Base-by-base conservation (phyloP, 2,888 invertebrate species). In the Erebia palarica region DNA sequence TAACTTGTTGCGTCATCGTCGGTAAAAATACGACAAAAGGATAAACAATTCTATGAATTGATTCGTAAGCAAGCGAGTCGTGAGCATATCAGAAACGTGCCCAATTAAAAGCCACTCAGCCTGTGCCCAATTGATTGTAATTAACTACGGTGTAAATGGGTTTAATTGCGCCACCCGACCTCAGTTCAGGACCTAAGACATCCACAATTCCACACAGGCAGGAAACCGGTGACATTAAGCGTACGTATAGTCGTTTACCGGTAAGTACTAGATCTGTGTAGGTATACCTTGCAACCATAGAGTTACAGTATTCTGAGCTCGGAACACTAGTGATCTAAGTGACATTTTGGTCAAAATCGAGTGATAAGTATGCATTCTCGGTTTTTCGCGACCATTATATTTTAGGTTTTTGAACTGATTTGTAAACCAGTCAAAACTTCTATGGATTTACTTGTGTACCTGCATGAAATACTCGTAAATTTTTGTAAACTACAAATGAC, bases 51-150 rank as follows among this genome's bases (percentile, higher is more conserved):
- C 13, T 8, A 7, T 55, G 55, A 8, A 55, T 18, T 55, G 18
- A 18, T 18, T 16, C 55, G 55, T 55, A 55, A 55, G 18, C 18
- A 55, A 55, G 18, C n/a, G 36, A 36, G n/a, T 36, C 42, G 59
- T n/a, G 59, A 36, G 36, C 59, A 10, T 59, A 59, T 59, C 42
- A 59, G 14, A 14, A 59, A 59, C 59, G 59, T 59, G 59, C 9
- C n/a, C 59, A 59, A 59, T 59, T 59, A 59, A 59, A 18, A 55
- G 59, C 42, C 27, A 27, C 59, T 59, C 42, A 42, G 59, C n/a
- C 36, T 13, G 59, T 2, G 14, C 42, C 59, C 59, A 59, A 59
- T 59, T 59, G 36, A 59, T 42, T 36, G 59, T 16, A 59, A 59
- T 59, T 59, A 36, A 59, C 36, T n/a, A n/a, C 13, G 59, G 59